Conservation (phyloP, 2,888 invertebrate species). For the Argyra leucocephala region DNA sequence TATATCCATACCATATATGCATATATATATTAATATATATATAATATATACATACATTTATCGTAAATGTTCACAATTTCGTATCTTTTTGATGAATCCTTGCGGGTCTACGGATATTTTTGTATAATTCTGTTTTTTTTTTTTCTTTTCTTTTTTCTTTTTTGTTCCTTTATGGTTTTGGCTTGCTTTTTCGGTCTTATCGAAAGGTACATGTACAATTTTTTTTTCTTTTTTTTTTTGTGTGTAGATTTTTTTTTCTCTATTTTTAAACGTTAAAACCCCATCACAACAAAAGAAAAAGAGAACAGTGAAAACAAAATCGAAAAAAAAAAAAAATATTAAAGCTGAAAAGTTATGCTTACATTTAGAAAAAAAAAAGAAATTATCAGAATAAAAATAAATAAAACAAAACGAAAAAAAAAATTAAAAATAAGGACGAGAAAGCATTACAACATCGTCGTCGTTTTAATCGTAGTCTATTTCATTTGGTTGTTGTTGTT, state of each 20-base stretch:
- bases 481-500: neutral
- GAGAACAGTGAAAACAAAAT: neutral
- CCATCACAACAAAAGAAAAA: neutral
- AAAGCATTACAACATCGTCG: neutral
- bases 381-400: neutral
- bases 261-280: neutral
- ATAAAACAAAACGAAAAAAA: neutral
- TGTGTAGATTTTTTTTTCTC: neutral
- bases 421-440: neutral
- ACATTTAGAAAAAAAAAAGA: neutral
- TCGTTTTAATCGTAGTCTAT: neutral
- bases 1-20: too few relatives aligned
- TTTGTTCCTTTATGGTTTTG: neutral
- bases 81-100: neutral
- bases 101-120: constrained; percentile 1
- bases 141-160: neutral
- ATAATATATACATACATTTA: too few relatives aligned
- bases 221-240: neutral
- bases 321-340: neutral
- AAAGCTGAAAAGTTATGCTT: neutral
- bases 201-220: neutral
- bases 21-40: too few relatives aligned
- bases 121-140: neutral
- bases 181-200: neutral
- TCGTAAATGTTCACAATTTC: too few relatives aligned